Base-by-base conservation (phyloP, 2,797 vertebrate genomes). In the Rhodeus uyekii region DNA sequence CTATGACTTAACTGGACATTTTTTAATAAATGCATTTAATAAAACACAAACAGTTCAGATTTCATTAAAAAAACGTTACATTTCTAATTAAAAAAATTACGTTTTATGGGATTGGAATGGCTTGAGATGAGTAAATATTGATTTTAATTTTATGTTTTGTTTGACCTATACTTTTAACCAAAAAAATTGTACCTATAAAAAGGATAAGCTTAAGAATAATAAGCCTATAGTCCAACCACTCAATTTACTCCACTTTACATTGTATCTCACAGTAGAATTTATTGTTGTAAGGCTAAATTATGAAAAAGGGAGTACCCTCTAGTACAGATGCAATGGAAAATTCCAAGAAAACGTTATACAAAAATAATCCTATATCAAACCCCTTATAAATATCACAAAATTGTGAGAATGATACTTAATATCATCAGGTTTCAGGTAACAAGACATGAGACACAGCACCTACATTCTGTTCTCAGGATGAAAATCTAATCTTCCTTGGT, bases 401-500 rank as follows among this genome's bases (percentile, higher is more conserved):
- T 32, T 44, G 22, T 22, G 18, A 46, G 4, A 65, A 69, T 10
- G 4, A 67, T 69, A 12, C 24, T 55, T 55, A 55, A 68, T 29
- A 4, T 8, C 34, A 27, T 44, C 3, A 48, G 39, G 53, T 38
- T 71, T 63, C 32, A 55, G n/a, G 13, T 39, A 46, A 80, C 42
- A 63, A 73, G 68, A 72, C 68, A 46, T n/a, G 39, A 63, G 3
- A 50, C 63, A 50, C 63, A 60, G 14, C 48, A n/a, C 27, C 71
- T 73, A 73, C 64, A 42, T 29, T 7, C 32, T 68, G 29, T 14
- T 36, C 68, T 75, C 39, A 3, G 36, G 46, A 42, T 73, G 79
- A 78, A 48, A 65, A 87, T 76, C 76, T 78, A 76, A 87, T 85
- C 53, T 68, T 53, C 58, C 60, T 7, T n/a, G 60, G 44, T 77